These are phyloP conservation scores for Abrostola tripartita DNA, from an alignment of 2,888 invertebrate genomes.

Conservation along the genomic window DNA sequence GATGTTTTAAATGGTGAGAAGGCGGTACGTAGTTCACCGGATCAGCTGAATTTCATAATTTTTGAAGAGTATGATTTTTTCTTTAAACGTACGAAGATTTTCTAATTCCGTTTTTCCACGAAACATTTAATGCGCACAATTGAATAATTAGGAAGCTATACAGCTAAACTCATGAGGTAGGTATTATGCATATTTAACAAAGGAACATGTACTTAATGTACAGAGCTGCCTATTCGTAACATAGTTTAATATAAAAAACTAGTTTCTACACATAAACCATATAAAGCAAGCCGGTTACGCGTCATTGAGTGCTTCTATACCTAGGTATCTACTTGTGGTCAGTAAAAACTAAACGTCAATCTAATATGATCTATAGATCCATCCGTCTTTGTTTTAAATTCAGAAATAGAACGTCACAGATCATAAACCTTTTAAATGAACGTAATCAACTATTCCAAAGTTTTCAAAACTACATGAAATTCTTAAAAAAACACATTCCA, in stretches of 20 bases:
- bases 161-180: no score
- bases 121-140: no score
- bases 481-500: no score
- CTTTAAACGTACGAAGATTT: no score
- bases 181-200: background rate
- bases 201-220: background rate
- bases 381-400: background rate
- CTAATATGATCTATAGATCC: background rate
- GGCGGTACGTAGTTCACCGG: no score
- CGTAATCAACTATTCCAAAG: no score
- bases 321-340: background rate
- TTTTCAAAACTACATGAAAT: no score
- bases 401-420: background rate
- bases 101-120: no score
- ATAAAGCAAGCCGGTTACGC: constrained; percentile 3
- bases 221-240: background rate
- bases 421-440: background rate
- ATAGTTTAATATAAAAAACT: constrained; percentile 5
- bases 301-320: constrained; percentile 1
- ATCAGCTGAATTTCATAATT: no score
- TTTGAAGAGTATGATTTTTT: no score
- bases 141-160: no score
- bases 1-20: no score
- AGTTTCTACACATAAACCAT: constrained; percentile 3
- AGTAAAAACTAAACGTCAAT: constrained; percentile 1